A percentile compares a stretch with the other conserved stretches of the same genome.
Evolutionary conservation across 2,888 invertebrate genomes (phyloP).

Genomic region (Nebria brevicollis): DNA sequence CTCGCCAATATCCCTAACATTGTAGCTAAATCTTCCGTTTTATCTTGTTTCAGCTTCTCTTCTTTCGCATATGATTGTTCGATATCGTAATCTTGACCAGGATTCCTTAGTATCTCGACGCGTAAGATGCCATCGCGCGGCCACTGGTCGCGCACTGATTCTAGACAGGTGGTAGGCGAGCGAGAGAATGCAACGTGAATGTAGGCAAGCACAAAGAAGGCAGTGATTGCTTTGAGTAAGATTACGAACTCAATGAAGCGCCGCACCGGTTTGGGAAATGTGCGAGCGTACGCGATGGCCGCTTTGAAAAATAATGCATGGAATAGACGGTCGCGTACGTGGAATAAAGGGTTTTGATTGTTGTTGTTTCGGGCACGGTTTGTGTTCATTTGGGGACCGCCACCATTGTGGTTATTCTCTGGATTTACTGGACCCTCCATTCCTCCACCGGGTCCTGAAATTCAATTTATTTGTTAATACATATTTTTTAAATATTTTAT

Average conservation of each 20-base stretch:
- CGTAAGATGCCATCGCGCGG: slow-evolving; percentile 94
- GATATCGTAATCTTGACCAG: slow-evolving; percentile 78
- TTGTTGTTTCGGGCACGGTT: slow-evolving; percentile 68
- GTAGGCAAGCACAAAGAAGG: slow-evolving; percentile 92
- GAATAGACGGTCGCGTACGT: slow-evolving; percentile 90
- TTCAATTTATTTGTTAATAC: background rate
- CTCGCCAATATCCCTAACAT: slow-evolving; percentile 73
- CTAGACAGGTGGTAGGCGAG: slow-evolving; percentile 92
- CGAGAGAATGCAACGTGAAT: slow-evolving; percentile 95
- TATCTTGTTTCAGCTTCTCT: slow-evolving; percentile 75
- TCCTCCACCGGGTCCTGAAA: slow-evolving; percentile 40
- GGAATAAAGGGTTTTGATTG: slow-evolving; percentile 81
- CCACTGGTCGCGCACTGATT: slow-evolving; percentile 89
- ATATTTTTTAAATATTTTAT: background rate
- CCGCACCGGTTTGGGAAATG: slow-evolving; percentile 85
- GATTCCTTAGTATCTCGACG: slow-evolving; percentile 84
- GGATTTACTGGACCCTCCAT: slow-evolving; percentile 59
- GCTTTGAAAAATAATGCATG: slow-evolving; percentile 94
- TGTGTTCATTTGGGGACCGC: slow-evolving; percentile 67
- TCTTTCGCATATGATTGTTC: slow-evolving; percentile 88
- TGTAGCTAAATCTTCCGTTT: slow-evolving; percentile 68
- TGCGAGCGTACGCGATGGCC: slow-evolving; percentile 90
- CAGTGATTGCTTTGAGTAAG: slow-evolving; percentile 81
- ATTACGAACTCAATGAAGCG: slow-evolving; percentile 86
- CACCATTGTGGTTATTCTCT: slow-evolving; percentile 67